These are phyloP conservation scores for Hylomyscus alleni DNA, from an alignment of 2,797 vertebrate genomes.

Conservation along the genomic window DNA sequence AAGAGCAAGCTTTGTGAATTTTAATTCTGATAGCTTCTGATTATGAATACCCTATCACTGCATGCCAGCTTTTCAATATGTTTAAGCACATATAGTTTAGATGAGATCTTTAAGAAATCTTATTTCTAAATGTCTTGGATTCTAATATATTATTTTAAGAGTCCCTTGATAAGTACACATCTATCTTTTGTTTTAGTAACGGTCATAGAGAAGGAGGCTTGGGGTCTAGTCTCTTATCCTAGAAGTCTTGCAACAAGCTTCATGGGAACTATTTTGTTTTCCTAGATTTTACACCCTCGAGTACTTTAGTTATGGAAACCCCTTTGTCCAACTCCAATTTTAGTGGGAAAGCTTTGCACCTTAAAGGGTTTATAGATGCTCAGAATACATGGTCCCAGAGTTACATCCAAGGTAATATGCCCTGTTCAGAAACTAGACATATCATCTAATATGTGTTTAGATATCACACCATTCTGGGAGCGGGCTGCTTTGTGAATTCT, in stretches of 20 bases:
- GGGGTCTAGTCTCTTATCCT: background rate
- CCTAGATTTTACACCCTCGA: slow-evolving; percentile 46
- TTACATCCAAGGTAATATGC: slow-evolving; percentile 33
- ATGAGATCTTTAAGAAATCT: background rate
- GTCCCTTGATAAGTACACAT: background rate
- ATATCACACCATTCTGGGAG: background rate
- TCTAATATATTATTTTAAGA: background rate
- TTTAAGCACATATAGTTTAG: slow-evolving; percentile 13
- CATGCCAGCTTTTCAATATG: slow-evolving; percentile 20
- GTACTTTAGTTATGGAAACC: slow-evolving; percentile 21
- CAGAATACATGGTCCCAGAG: slow-evolving; percentile 6
- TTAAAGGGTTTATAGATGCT: slow-evolving; percentile 62
- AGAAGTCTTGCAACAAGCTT: background rate
- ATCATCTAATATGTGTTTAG: background rate
- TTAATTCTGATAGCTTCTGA: slow-evolving; percentile 48
- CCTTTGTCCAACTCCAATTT: slow-evolving; percentile 53
- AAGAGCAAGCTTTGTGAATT: background rate
- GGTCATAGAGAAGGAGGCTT: slow-evolving; percentile 15
- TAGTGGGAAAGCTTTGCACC: slow-evolving; percentile 61
- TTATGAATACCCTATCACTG: background rate
- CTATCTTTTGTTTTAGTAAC: slow-evolving; percentile 55
- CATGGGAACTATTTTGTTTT: slow-evolving; percentile 59
- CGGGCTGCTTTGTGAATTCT: background rate
- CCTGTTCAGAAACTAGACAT: background rate
- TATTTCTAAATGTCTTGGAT: slow-evolving; percentile 29